Evolutionary conservation across 2,113 vertebrate genomes (phyloP).

Genomic region (Euleptes europaea): DNA sequence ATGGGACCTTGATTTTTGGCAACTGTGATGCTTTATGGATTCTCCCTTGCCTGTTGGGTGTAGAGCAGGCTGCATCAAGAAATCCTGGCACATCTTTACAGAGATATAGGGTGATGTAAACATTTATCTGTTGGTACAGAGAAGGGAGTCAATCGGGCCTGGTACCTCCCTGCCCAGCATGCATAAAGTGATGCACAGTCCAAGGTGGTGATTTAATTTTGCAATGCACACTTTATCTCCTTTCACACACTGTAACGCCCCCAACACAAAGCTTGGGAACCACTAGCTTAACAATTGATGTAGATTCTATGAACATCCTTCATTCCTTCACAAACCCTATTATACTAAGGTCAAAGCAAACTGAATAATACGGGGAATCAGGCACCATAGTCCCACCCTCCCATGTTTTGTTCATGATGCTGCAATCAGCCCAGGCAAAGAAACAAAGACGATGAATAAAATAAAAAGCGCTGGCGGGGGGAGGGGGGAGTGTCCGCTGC

Average conservation of each 20-base stretch:
- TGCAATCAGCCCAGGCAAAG: background rate
- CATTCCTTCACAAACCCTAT: background rate
- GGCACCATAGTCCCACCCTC: background rate
- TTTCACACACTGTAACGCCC: background rate
- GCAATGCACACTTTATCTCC: background rate
- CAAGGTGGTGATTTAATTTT: background rate
- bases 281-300: background rate
- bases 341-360: background rate
- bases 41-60: background rate
- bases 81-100: background rate
- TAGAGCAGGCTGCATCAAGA: background rate
- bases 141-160: background rate
- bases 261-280: background rate
- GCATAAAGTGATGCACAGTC: background rate
- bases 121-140: background rate
- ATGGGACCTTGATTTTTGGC: background rate
- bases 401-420: background rate
- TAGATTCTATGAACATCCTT: background rate
- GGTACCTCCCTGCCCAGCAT: background rate
- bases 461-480: background rate
- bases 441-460: background rate
- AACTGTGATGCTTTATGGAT: background rate
- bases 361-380: background rate
- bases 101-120: background rate
- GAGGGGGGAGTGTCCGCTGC: background rate